These are phyloP conservation scores for Helleia helle DNA, from an alignment of 2,888 invertebrate genomes.

Conservation along the genomic window DNA sequence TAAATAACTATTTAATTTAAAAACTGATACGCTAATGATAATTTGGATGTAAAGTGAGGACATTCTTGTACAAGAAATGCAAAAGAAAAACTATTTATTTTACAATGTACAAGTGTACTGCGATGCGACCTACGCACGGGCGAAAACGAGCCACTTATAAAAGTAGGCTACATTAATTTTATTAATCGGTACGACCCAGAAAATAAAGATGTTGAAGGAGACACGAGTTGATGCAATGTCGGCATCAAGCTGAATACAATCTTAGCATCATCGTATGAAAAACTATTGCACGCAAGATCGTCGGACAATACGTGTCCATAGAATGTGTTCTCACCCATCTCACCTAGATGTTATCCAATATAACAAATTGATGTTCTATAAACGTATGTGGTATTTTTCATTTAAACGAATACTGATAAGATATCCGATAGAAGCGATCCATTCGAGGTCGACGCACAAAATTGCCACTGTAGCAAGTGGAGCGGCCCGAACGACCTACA, in stretches of 20 bases:
- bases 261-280: constrained; percentile 1
- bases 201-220: constrained; percentile 42
- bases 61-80: too few relatives aligned
- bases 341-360: too few relatives aligned
- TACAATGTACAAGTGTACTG: constrained; percentile 36
- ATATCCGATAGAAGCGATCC: constrained; percentile 51
- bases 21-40: too few relatives aligned
- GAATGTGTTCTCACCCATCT: constrained; percentile 9
- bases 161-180: constrained; percentile 62
- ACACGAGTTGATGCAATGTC: constrained; percentile 22
- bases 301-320: not conserved
- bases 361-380: too few relatives aligned
- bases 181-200: constrained; percentile 59
- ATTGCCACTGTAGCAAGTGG: constrained; percentile 65
- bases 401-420: constrained; percentile 42
- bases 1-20: too few relatives aligned
- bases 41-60: too few relatives aligned
- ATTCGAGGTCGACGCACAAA: constrained; percentile 64
- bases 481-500: constrained; percentile 67
- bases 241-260: constrained; percentile 16
- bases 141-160: constrained; percentile 61
- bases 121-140: constrained; percentile 38
- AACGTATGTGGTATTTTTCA: constrained; percentile 28
- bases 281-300: not conserved
- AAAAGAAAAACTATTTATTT: too few relatives aligned